Conservation (phyloP, 2,797 vertebrate genomes). For the Amphiprion clarkii region DNA sequence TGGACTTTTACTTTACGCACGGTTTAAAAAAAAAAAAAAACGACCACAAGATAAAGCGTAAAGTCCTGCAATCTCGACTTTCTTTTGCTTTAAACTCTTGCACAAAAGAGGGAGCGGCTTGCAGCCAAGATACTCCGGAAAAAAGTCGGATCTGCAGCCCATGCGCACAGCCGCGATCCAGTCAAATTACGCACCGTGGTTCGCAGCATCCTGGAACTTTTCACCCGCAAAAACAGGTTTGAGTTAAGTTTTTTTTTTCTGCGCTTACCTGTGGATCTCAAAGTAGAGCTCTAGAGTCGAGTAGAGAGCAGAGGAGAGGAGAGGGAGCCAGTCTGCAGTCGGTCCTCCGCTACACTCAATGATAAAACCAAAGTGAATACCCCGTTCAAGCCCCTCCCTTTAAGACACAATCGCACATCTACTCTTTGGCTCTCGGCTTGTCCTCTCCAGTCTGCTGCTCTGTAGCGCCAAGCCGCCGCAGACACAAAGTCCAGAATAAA, state of each 20-base stretch:
- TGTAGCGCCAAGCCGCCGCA: neutral
- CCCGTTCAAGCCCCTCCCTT: slow-evolving; percentile 89
- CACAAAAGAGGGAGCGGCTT: slow-evolving; percentile 61
- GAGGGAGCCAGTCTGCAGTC: slow-evolving; percentile 70
- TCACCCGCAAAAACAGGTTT: neutral
- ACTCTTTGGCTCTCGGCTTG: slow-evolving; percentile 76
- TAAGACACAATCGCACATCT: slow-evolving; percentile 86
- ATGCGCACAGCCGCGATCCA: slow-evolving; percentile 33
- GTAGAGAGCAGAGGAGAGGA: slow-evolving; percentile 65
- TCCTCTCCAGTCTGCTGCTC: slow-evolving; percentile 17
- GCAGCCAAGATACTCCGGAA: slow-evolving; percentile 19
- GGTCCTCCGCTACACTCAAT: slow-evolving; percentile 66
- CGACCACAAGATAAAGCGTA: neutral
- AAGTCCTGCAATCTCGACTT: neutral
- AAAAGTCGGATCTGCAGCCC: slow-evolving; percentile 28
- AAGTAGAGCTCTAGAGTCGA: slow-evolving; percentile 67
- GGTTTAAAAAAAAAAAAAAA: neutral
- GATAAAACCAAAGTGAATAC: slow-evolving; percentile 68
- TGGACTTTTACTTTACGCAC: slow-evolving; percentile 55
- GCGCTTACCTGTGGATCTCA: slow-evolving; percentile 79
- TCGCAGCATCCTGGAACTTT: slow-evolving; percentile 4
- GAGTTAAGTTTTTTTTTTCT: neutral
- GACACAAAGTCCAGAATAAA: slow-evolving; percentile 16
- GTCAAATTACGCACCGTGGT: neutral
- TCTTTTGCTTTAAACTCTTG: neutral